Percentiles rank a stretch among this genome's conserved stretches.
These are phyloP conservation scores for Odontamblyopus rebecca DNA, from an alignment of 2,797 vertebrate species.

Conservation along the genomic window DNA sequence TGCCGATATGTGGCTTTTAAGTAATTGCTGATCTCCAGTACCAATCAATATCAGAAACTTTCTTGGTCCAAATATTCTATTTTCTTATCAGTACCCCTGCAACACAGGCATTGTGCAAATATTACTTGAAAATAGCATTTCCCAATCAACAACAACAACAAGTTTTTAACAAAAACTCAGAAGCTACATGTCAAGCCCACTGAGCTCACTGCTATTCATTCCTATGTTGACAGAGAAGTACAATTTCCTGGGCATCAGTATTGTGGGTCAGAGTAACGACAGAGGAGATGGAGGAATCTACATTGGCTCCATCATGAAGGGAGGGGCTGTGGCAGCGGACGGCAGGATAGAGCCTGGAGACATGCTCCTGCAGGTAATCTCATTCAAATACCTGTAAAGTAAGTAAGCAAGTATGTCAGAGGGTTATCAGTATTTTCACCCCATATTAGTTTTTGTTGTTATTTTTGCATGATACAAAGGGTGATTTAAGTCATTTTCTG, in stretches of 20 bases:
- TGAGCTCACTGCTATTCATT: neutral
- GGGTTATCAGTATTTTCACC: neutral
- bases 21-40: no score
- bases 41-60: no score
- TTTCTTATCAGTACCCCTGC: no score
- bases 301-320: conserved; percentile 90
- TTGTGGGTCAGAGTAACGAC: conserved; percentile 93
- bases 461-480: neutral
- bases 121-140: no score
- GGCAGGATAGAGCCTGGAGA: conserved; percentile 84
- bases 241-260: conserved; percentile 93
- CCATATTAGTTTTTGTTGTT: neutral
- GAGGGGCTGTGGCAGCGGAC: conserved; percentile 88
- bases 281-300: conserved; percentile 92
- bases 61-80: no score
- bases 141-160: no score
- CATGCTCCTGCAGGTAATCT: conserved; percentile 81
- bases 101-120: no score
- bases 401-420: neutral
- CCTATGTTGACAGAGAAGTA: conserved; percentile 79
- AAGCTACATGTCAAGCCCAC: no score
- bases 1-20: no score
- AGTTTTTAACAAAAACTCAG: no score
- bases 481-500: neutral
- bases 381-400: neutral